Conservation (phyloP, 2,888 invertebrate genomes). For the Patella caerulea region DNA sequence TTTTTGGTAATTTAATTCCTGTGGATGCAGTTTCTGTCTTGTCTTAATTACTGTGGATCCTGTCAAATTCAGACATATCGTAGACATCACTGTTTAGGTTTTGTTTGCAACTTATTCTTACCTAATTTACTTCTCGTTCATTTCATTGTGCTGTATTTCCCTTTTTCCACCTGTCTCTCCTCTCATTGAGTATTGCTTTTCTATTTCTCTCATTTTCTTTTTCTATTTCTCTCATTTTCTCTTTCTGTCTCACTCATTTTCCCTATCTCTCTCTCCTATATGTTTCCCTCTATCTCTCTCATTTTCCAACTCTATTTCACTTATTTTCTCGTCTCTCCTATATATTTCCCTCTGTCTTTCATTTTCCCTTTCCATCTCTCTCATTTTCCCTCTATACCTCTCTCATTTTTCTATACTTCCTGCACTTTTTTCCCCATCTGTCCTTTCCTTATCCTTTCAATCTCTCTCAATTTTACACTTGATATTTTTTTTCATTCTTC, state of each 20-base stretch:
- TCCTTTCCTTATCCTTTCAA: neutral
- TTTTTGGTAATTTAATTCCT: too few species aligned
- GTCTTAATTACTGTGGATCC: too few species aligned
- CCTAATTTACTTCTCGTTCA: too few species aligned
- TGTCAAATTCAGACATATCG: too few species aligned
- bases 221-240: slow-evolving; percentile 20
- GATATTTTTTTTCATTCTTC: neutral
- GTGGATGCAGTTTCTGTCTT: too few species aligned
- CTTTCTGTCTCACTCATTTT: slow-evolving; percentile 13
- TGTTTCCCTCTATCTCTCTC: slow-evolving; percentile 1
- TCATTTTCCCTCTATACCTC: neutral
- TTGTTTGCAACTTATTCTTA: too few species aligned
- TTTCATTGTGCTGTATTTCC: too few species aligned
- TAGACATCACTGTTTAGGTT: too few species aligned
- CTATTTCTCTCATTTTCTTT: slow-evolving; percentile 17
- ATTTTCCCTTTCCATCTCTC: neutral
- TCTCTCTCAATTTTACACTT: neutral
- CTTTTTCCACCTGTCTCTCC: too few species aligned
- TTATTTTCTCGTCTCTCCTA: slow-evolving; percentile 9
- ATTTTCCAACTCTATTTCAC: slow-evolving; percentile 22
- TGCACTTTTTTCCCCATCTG: neutral
- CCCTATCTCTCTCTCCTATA: neutral
- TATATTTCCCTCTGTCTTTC: neutral
- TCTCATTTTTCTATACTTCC: neutral
- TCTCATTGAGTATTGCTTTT: slow-evolving; percentile 12